Conservation (phyloP, 2,888 invertebrate species). For the Drosophila kambysellisi region DNA sequence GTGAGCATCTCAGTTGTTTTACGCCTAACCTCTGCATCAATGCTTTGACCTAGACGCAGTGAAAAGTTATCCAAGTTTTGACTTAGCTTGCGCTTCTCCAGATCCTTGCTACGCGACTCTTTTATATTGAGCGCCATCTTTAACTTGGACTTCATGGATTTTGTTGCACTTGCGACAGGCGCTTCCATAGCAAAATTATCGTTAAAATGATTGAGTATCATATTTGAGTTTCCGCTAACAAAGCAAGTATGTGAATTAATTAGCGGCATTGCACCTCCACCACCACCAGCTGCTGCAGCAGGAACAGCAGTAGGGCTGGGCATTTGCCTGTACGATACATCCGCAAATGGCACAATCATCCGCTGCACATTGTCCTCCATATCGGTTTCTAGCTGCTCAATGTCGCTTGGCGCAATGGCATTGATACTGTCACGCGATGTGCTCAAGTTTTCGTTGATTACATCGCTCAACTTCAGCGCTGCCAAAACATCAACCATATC, state of each 20-base stretch:
- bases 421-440: conserved; percentile 84
- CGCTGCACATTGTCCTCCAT: conserved; percentile 80
- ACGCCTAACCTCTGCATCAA: conserved; percentile 71
- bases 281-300: background rate
- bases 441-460: conserved; percentile 72
- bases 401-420: conserved; percentile 84
- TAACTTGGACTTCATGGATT: conserved; percentile 30
- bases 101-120: conserved; percentile 80
- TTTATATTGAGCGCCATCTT: conserved; percentile 50
- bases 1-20: conserved; percentile 71
- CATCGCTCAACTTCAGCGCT: conserved; percentile 60
- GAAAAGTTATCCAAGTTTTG: conserved; percentile 86
- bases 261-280: conserved; percentile 42
- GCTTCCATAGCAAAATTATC: conserved; percentile 80
- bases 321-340: conserved; percentile 67
- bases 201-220: conserved; percentile 84
- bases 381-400: conserved; percentile 84
- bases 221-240: conserved; percentile 83
- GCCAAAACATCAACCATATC: conserved; percentile 59
- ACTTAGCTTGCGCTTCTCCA: conserved; percentile 85
- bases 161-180: conserved; percentile 14
- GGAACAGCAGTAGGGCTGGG: conserved; percentile 6
- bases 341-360: conserved; percentile 82
- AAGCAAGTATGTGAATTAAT: conserved; percentile 81
- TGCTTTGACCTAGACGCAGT: conserved; percentile 82